Evolutionary conservation across 2,888 invertebrate genomes (phyloP).

Genomic region (Helobdella robusta): DNA sequence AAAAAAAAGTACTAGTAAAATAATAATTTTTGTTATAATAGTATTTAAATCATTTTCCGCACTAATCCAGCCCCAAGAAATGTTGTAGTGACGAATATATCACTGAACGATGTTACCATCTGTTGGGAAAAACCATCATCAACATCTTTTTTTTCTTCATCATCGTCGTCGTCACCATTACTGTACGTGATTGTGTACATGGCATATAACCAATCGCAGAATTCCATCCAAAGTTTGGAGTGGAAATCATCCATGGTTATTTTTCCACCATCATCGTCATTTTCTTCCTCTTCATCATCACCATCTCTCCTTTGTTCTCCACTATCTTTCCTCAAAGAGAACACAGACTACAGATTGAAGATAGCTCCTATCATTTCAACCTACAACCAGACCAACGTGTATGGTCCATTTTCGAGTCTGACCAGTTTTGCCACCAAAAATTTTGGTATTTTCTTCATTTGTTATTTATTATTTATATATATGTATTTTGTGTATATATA

Average conservation of each 20-base stretch:
- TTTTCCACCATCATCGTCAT: too few relatives aligned
- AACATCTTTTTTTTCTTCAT: conserved; percentile 1
- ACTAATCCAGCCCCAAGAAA: background rate
- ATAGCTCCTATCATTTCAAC: background rate
- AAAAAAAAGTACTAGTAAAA: too few relatives aligned
- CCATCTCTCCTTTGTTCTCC: too few relatives aligned
- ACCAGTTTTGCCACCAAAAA: conserved; percentile 1
- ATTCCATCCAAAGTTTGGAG: background rate
- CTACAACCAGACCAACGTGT: background rate
- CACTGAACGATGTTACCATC: background rate
- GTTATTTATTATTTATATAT: too few relatives aligned
- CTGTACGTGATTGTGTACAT: background rate
- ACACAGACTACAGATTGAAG: background rate
- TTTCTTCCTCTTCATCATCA: too few relatives aligned
- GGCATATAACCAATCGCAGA: background rate
- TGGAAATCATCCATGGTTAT: too few relatives aligned
- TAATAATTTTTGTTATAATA: too few relatives aligned
- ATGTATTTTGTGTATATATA: too few relatives aligned
- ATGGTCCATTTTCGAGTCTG: background rate
- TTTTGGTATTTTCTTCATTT: conserved; percentile 1
- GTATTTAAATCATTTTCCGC: too few relatives aligned
- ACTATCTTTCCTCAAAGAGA: background rate
- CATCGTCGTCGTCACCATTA: background rate
- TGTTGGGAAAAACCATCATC: conserved; percentile 5
- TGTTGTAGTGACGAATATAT: background rate